Conservation (phyloP, 2,113 vertebrate species). For the Sminthopsis crassicaudata region DNA sequence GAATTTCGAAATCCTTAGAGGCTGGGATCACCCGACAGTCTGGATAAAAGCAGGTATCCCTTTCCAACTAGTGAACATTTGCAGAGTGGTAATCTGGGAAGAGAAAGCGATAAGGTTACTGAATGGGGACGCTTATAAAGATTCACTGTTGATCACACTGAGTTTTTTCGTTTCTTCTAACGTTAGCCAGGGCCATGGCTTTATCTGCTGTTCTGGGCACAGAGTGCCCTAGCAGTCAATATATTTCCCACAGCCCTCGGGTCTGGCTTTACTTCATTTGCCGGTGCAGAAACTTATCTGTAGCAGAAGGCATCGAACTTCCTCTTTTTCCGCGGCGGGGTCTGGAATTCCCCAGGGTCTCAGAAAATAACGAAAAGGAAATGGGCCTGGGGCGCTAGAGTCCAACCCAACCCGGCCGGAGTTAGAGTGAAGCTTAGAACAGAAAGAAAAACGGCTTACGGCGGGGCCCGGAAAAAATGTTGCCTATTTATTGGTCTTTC, state of each 20-base stretch:
- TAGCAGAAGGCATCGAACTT: not conserved
- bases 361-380: not conserved
- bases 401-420: not conserved
- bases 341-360: not conserved
- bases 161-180: not conserved
- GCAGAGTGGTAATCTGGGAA: not conserved
- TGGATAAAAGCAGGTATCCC: not conserved
- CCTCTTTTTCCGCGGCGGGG: not conserved
- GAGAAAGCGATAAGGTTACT: not conserved
- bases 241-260: not conserved
- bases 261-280: not conserved
- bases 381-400: not conserved
- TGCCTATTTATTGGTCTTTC: not conserved
- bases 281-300: not conserved
- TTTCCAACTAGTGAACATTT: not conserved
- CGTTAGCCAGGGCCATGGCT: not conserved
- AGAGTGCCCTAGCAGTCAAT: not conserved
- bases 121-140: not conserved
- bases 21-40: not conserved
- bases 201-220: not conserved
- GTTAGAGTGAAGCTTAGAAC: not conserved
- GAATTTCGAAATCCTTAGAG: not conserved
- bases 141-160: not conserved
- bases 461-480: not conserved
- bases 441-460: not conserved